Percentiles rank a stretch among this genome's conserved stretches.
These are phyloP conservation scores for Bettongia penicillata DNA, from an alignment of 2,113 vertebrate genomes.

Conservation along the genomic window DNA sequence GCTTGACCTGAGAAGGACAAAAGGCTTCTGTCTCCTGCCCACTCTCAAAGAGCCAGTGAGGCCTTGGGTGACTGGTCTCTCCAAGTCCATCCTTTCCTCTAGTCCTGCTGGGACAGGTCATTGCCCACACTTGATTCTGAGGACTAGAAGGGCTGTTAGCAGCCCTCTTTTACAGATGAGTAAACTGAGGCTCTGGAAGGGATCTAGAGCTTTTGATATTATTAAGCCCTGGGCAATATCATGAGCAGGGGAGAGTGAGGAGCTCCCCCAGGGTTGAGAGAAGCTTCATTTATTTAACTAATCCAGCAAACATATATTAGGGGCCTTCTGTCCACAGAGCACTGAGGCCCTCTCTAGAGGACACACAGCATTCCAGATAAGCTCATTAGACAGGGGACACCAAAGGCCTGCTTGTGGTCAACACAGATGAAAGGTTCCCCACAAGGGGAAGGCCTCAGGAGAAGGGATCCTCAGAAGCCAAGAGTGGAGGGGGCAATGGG, in stretches of 20 bases:
- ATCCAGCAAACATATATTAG: neutral
- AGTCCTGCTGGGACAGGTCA: neutral
- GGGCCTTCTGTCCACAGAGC: too few species aligned
- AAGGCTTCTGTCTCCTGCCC: neutral
- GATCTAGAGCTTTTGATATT: too few species aligned
- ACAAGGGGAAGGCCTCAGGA: neutral
- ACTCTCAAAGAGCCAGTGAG: neutral
- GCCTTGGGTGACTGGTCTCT: neutral
- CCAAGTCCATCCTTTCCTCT: neutral
- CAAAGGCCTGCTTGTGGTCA: too few species aligned
- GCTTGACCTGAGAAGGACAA: neutral
- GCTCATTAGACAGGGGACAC: too few species aligned
- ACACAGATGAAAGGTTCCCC: neutral
- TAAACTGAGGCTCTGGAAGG: neutral
- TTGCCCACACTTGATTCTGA: neutral
- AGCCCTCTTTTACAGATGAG: neutral
- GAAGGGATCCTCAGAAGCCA: too few species aligned
- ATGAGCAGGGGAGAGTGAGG: neutral
- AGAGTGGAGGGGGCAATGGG: neutral
- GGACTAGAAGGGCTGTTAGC: neutral
- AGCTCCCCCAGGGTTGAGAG: too few species aligned
- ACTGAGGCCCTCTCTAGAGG: too few species aligned
- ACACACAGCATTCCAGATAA: neutral
- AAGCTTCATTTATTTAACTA: too few species aligned
- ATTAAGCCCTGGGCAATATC: neutral